Conservation (phyloP, 2,113 vertebrate genomes). For the Nothocercus nigrocapillus region DNA sequence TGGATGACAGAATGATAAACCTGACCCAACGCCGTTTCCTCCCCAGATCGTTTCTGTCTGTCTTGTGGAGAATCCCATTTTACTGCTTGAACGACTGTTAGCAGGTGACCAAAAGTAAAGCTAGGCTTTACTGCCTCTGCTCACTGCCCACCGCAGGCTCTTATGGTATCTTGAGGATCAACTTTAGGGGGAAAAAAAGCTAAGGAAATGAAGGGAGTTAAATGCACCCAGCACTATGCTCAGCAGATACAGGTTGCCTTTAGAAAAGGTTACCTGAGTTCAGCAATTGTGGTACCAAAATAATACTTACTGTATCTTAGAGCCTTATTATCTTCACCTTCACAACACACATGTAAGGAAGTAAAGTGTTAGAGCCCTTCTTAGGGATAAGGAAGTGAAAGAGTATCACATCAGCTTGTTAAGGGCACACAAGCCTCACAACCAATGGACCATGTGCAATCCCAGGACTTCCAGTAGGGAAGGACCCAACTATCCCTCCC, state of each 20-base stretch:
- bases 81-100: background rate
- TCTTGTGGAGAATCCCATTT: background rate
- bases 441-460: background rate
- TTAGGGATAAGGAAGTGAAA: background rate
- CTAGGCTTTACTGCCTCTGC: background rate
- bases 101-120: background rate
- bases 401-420: background rate
- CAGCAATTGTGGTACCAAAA: background rate
- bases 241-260: background rate
- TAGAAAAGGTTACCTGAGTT: too few species aligned
- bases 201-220: background rate
- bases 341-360: background rate
- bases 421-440: rapidly evolving
- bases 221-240: background rate
- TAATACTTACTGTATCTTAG: background rate
- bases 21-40: background rate
- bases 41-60: background rate
- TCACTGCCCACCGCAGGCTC: background rate
- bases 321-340: background rate
- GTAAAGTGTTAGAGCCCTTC: background rate
- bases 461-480: background rate
- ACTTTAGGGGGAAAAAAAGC: background rate
- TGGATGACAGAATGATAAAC: background rate
- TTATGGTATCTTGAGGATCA: background rate
- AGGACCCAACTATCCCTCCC: background rate